Percentiles rank a stretch among this genome's conserved stretches.
Evolutionary conservation across 2,888 invertebrate species (phyloP).

Genomic region (Drosophila kokeensis): DNA sequence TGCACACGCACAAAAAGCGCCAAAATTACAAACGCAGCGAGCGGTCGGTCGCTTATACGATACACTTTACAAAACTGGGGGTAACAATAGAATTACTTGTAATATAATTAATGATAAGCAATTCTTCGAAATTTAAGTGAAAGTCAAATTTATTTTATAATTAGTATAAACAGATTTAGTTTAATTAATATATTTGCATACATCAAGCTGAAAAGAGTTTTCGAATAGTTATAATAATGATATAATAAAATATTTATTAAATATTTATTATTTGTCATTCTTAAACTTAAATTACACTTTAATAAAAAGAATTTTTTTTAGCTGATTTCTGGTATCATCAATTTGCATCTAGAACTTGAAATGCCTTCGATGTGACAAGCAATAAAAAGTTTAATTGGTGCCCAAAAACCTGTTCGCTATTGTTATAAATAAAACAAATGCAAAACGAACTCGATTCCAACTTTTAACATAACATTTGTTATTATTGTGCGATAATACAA

Average conservation of each 20-base stretch:
- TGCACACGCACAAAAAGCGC: slow-evolving; percentile 78
- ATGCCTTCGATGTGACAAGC: too few species aligned
- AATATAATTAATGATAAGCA: neutral
- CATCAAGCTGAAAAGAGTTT: neutral
- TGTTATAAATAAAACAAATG: neutral
- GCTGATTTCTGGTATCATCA: too few species aligned
- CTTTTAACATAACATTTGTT: neutral
- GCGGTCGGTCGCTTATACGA: slow-evolving; percentile 51
- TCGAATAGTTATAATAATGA: neutral
- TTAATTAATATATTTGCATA: neutral
- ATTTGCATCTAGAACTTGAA: too few species aligned
- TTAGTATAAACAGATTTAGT: neutral
- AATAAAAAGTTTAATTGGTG: neutral
- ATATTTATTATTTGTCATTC: too few species aligned
- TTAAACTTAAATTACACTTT: too few species aligned
- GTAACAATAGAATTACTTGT: neutral
- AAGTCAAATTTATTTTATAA: neutral
- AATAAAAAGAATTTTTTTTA: too few species aligned
- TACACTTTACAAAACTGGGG: neutral
- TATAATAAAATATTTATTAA: neutral
- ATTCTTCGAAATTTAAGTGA: neutral
- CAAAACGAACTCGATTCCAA: neutral
- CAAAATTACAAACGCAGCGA: slow-evolving; percentile 80
- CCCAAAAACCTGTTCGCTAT: neutral
- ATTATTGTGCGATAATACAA: neutral